Evolutionary conservation across 1,140 invertebrate genomes (phyloP).

Genomic region (silkworm (Bombyx mori)): DNA sequence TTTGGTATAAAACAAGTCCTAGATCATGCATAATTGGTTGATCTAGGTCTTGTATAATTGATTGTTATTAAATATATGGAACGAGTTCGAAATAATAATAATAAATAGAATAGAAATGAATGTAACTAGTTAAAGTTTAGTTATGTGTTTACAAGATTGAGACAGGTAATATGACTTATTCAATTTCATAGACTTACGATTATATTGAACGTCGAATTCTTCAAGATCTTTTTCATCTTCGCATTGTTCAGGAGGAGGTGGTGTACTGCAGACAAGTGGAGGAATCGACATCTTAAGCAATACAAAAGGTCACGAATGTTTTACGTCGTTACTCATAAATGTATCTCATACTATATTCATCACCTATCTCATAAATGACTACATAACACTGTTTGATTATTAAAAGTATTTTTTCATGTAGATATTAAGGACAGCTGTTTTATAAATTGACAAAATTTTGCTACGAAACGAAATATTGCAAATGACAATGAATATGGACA

Average conservation of each 20-base stretch:
- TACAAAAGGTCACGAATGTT: slow-evolving; percentile 7
- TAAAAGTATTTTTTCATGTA: not conserved
- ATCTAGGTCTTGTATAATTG: too few species aligned
- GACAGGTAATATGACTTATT: too few species aligned
- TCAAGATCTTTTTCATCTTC: slow-evolving; percentile 63
- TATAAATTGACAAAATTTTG: slow-evolving; percentile 22
- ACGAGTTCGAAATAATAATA: too few species aligned
- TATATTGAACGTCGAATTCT: slow-evolving; percentile 61
- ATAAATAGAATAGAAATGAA: too few species aligned
- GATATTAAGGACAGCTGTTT: slow-evolving; percentile 20
- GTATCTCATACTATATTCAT: not conserved
- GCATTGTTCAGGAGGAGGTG: slow-evolving; percentile 65
- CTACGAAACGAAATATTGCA: slow-evolving; percentile 12
- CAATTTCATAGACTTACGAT: slow-evolving; percentile 37
- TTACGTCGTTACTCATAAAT: too few species aligned
- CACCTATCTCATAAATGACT: slow-evolving; percentile 6
- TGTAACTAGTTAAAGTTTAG: too few species aligned
- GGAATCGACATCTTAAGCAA: slow-evolving; percentile 61
- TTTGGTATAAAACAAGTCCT: too few species aligned
- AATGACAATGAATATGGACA: not conserved
- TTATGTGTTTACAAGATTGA: too few species aligned
- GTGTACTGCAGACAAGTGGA: slow-evolving; percentile 67
- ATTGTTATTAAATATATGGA: too few species aligned
- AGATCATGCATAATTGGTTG: too few species aligned
- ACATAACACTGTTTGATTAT: slow-evolving; percentile 1